Percentiles rank a stretch among this genome's conserved stretches.
Evolutionary conservation across 2,113 vertebrate species (phyloP).

Genomic region (Paralichthys olivaceus): DNA sequence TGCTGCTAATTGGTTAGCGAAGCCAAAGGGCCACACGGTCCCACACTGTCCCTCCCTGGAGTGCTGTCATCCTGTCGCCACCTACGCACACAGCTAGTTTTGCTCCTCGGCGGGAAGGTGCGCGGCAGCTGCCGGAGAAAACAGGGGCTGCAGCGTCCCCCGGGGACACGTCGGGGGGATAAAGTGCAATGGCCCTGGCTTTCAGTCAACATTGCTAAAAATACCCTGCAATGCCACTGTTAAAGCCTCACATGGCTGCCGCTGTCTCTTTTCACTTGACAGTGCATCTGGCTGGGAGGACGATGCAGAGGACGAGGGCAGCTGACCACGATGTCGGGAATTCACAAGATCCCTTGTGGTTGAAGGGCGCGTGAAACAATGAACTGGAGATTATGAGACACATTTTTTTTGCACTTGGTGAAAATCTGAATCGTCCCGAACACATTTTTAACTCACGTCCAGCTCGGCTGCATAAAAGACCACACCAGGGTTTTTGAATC

Average conservation of each 20-base stretch:
- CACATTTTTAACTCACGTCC: too few species aligned
- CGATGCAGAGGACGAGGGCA: conserved; percentile 2
- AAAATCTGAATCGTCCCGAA: background rate
- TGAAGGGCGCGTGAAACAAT: background rate
- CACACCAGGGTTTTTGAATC: too few species aligned
- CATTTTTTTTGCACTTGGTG: background rate
- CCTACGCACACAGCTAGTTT: conserved; percentile 58
- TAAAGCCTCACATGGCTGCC: conserved; percentile 15
- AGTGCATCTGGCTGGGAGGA: conserved; percentile 11
- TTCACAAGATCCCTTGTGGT: background rate
- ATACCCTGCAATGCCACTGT: conserved; percentile 54
- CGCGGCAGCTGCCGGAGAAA: conserved; percentile 73
- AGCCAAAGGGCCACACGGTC: conserved; percentile 46
- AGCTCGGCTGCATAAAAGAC: background rate
- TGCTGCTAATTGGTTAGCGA: conserved; percentile 79
- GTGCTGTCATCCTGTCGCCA: conserved; percentile 65
- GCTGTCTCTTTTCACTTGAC: conserved; percentile 24
- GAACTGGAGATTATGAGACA: background rate
- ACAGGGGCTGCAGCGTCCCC: conserved; percentile 15
- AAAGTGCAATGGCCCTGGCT: conserved; percentile 49
- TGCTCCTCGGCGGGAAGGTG: conserved; percentile 42
- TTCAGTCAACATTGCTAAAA: conserved; percentile 73
- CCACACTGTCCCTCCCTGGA: conserved; percentile 51
- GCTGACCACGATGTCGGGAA: background rate
- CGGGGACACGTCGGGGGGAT: conserved; percentile 29